Evolutionary conservation across 2,888 invertebrate species (phyloP), one percentile per base, ranked within the genome.

Genomic region (Nudaria mundana): DNA sequence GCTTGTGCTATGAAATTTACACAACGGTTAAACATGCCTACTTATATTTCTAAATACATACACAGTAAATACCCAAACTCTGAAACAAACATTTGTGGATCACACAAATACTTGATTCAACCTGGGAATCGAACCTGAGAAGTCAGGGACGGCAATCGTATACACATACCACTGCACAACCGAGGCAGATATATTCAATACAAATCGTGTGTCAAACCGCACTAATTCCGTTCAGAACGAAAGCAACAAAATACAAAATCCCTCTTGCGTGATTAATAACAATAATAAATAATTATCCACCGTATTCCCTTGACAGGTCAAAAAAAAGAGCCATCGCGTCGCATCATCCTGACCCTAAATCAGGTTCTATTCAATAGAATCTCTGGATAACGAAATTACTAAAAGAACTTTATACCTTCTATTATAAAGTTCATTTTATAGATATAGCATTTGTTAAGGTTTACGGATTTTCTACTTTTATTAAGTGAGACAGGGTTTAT

Each of bases 311-410:
- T 67, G 74, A 66, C 71, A 66, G 75, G 70, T 70, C 60, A 65
- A 78, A 76, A 66, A 57, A 73, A 80, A 71, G 70, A 24, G 16
- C 16, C 71, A 68, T 66, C 74, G 70, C 72, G 72, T 69, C 77
- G 66, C 75, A 70, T 76, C 81, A 79, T 74, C 66, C 60, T 63
- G 65, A 65, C 58, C 74, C 74, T 71, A 69, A 81, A 81, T 81
- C 76, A 76, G 67, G 68, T 68, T 66, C 76, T 76, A 76, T 81
- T 78, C 79, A 81, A 78, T 74, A 70, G 67, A 55, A 53, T 52
- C 52, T 59, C 62, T 55, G 62, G 64, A 61, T 62, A 63, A 53
- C 51, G 46, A 64, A 63, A 66, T 54, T 57, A 64, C 64, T 59
- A 66, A 64, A 61, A 52, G 51, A 53, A 59, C 73, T 66, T 65